Base-by-base conservation (phyloP, 1,140 invertebrate genomes). In the Leptonema lineaticorne region DNA sequence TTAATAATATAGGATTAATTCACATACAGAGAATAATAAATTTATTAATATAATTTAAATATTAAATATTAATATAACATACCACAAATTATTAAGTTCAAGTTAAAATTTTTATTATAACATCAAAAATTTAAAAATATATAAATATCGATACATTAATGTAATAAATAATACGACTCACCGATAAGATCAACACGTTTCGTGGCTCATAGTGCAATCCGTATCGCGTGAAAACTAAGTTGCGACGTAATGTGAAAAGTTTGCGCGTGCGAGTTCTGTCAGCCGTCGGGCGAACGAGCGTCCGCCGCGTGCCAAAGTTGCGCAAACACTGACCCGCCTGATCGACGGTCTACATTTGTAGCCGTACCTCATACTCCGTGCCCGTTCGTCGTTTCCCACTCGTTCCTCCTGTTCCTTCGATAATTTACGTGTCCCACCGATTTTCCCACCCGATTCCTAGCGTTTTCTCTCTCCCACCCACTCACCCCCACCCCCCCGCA, bases 341-440 rank as follows among this genome's bases (percentile, higher is more conserved):
- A n/a, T n/a, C n/a, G n/a, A n/a, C n/a, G n/a, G n/a, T n/a, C n/a
- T n/a, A 22, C 58, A 14, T 11, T 7, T 2, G 16, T n/a, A 18
- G 46, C 46, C 18, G 18, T 8, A 48, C 5, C 7, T 9, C 46
- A 48, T n/a, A 41, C 56, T 33, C 28, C 58, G 16, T 9, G 30
- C n/a, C n/a, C n/a, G n/a, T n/a, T n/a, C n/a, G n/a, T n/a, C n/a
- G n/a, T n/a, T n/a, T n/a, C n/a, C n/a, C n/a, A 28, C 14, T 28
- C 57, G 9, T 28, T 30, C 57, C 4, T n/a, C 30, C 30, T n/a
- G 24, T 7, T 14, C 28, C 41, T 5, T n/a, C 33, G 60, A 28
- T 64, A 28, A 63, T 63, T 63, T 63, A 14, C 58, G 24, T 62
- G n/a, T 11, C 22, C 5, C 24, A n/a, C n/a, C n/a, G n/a, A n/a